Percentiles rank a stretch among this genome's conserved stretches.
Evolutionary conservation across 1,140 invertebrate genomes (phyloP).

Genomic region (Wiebesia pumilae): DNA sequence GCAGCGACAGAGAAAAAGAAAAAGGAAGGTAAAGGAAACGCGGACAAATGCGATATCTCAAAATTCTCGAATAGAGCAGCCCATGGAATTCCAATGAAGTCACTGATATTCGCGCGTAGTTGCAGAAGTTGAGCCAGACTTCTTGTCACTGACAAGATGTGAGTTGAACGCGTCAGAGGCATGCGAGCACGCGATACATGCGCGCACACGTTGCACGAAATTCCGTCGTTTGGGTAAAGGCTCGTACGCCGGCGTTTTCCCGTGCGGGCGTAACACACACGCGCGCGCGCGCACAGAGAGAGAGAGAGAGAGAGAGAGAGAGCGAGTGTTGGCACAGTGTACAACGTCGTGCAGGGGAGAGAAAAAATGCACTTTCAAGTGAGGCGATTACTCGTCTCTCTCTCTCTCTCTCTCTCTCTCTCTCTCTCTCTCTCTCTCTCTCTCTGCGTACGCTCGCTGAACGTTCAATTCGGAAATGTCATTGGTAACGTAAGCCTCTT

Average conservation of each 20-base stretch:
- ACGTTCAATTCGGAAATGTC: neutral
- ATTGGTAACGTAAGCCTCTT: neutral
- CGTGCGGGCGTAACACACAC: too few species aligned
- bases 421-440: too few species aligned
- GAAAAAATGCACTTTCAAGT: slow-evolving; percentile 2
- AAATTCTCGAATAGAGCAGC: slow-evolving; percentile 34
- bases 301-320: too few species aligned
- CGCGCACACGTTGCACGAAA: neutral
- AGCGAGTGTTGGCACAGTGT: too few species aligned
- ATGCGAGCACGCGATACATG: neutral
- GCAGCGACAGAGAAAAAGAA: neutral
- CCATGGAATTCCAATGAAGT: slow-evolving; percentile 41
- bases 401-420: too few species aligned
- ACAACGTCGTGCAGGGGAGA: neutral
- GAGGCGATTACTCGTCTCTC: neutral
- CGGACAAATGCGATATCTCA: slow-evolving; percentile 25
- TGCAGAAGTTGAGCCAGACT: neutral
- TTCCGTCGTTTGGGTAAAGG: slow-evolving; percentile 1
- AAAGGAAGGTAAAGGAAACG: neutral
- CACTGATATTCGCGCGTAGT: slow-evolving; percentile 12
- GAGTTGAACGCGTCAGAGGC: slow-evolving; percentile 8
- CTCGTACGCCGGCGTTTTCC: neutral
- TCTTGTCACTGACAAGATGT: slow-evolving; percentile 24
- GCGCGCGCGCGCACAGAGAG: neutral
- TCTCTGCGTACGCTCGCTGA: neutral